Conservation (phyloP, 2,888 invertebrate species). For the Bombyx huttoni region DNA sequence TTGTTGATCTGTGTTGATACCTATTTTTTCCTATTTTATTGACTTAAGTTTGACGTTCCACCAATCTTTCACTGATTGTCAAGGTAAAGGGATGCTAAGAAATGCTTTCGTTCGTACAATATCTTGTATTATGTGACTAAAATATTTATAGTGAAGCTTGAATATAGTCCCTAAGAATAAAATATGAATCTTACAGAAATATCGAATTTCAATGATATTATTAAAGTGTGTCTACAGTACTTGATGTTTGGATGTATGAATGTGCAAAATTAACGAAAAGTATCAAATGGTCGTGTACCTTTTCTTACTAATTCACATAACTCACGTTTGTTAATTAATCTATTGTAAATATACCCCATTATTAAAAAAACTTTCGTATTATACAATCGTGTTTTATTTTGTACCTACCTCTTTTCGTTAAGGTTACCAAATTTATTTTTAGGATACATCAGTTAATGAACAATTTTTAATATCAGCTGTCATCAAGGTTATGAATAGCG, state of each 20-base stretch:
- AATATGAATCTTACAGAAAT: slow-evolving; percentile 14
- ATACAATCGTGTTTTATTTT: slow-evolving; percentile 37
- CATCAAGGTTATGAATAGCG: no score
- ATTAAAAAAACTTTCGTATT: slow-evolving; percentile 69
- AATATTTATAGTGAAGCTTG: background rate
- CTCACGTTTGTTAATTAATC: slow-evolving; percentile 69
- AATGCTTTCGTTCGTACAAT: background rate
- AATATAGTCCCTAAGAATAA: slow-evolving; percentile 6
- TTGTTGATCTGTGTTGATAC: no score
- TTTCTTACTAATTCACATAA: slow-evolving; percentile 58
- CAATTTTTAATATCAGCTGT: background rate
- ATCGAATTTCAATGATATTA: slow-evolving; percentile 33
- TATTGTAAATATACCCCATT: slow-evolving; percentile 71
- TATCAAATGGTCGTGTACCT: slow-evolving; percentile 31
- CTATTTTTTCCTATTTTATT: no score
- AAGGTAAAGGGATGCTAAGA: no score
- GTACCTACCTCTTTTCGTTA: background rate
- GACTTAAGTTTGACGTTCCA: no score
- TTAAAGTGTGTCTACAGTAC: slow-evolving; percentile 18
- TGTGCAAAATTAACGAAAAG: slow-evolving; percentile 27
- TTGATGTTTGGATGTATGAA: slow-evolving; percentile 43
- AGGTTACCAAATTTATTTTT: background rate
- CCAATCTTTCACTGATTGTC: no score
- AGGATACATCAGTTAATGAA: background rate
- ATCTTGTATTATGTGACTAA: background rate